Conservation (phyloP, 1,140 invertebrate genomes). For the Drosophila ogumai region DNA sequence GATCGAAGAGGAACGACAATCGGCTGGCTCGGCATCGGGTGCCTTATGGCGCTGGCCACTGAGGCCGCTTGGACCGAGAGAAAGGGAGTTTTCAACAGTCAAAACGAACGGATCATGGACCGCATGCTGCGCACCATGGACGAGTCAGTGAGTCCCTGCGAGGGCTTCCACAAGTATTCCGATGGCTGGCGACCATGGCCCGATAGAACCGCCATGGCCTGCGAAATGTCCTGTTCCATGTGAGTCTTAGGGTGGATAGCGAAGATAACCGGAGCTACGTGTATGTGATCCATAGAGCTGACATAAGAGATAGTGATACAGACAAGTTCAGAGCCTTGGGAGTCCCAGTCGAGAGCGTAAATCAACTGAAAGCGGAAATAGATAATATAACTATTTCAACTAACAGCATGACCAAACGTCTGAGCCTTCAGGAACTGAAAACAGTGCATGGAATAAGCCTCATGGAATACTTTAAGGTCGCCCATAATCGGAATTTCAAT, state of each 20-base stretch:
- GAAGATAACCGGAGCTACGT: neutral
- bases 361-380: fast-evolving
- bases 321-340: neutral
- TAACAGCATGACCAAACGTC: no score
- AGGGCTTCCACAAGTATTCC: conserved; percentile 3
- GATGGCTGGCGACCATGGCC: neutral
- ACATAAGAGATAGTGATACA: no score
- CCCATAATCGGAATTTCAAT: neutral
- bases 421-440: neutral
- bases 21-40: neutral
- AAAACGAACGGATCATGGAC: neutral
- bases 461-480: neutral
- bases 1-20: neutral
- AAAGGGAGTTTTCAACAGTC: neutral
- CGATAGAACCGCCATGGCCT: neutral
- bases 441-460: neutral
- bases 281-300: neutral
- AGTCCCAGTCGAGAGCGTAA: neutral
- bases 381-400: neutral
- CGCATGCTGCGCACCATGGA: neutral
- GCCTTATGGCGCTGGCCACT: neutral
- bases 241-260: neutral
- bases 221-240: neutral
- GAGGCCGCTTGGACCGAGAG: neutral
- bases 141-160: neutral